A percentile compares a stretch with the other conserved stretches of the same genome.
Conservation (phyloP, 92 coral and sea anemone genomes). For the Virgularia gustaviana region DNA sequence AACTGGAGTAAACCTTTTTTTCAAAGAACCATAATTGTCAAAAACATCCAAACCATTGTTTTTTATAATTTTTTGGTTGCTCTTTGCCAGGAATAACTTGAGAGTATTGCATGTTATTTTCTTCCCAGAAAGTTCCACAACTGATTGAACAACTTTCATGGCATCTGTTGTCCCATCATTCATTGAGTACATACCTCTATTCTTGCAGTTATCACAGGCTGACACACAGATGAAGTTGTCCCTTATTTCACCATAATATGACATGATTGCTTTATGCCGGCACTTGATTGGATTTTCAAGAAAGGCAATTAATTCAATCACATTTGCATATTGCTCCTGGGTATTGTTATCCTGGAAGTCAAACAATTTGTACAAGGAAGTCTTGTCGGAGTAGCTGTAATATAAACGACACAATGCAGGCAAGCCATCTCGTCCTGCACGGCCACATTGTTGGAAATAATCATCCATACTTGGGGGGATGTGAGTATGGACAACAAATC, state of each 20-base stretch:
- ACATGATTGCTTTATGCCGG: conserved; percentile 45
- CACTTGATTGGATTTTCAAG: conserved; percentile 55
- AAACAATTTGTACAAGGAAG: conserved; percentile 14
- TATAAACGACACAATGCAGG: conserved; percentile 35
- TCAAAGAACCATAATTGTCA: conserved; percentile 32
- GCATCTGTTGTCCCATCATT: conserved; percentile 56
- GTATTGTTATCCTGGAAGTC: conserved; percentile 7
- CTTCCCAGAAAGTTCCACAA: conserved; percentile 26
- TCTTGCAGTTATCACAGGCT: conserved; percentile 33
- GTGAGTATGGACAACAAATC: conserved; percentile 35
- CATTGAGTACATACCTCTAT: conserved; percentile 19
- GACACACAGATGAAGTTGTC: conserved; percentile 24
- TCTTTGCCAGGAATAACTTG: conserved; percentile 36
- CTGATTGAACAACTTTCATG: conserved; percentile 43
- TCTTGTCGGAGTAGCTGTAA: conserved; percentile 34
- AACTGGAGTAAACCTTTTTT: conserved; percentile 39
- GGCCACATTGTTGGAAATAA: no score
- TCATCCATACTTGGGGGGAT: no score
- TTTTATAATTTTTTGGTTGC: conserved; percentile 33
- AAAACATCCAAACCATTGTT: conserved; percentile 4
- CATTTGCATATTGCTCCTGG: conserved; percentile 11
- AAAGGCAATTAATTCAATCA: conserved; percentile 33
- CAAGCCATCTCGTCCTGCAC: conserved; percentile 35
- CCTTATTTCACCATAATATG: conserved; percentile 44
- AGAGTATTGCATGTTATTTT: conserved; percentile 31